Percentiles rank a stretch among this genome's conserved stretches.
phyloP scores from a whole-genome alignment of 2,113 vertebrate genomes.

The Rhegmatorhina hoffmannsi region DNA sequence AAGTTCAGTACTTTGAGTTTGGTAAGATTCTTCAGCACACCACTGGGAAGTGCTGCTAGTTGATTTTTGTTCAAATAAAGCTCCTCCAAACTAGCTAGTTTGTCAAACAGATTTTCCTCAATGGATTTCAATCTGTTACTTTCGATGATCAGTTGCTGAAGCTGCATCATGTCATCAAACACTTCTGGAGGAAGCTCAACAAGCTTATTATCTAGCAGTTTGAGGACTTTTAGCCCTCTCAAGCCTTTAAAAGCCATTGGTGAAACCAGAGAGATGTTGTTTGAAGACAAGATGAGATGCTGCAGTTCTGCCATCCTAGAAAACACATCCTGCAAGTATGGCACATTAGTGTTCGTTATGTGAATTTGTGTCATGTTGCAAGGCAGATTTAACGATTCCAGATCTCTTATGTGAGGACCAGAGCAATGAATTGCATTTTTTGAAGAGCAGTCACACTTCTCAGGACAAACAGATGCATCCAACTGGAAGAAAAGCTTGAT shows the following conservation, averaged over 20 bases:
- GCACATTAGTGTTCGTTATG: constrained; percentile 60
- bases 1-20: constrained; percentile 80
- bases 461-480: constrained; percentile 54
- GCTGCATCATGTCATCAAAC: constrained; percentile 71
- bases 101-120: constrained; percentile 69
- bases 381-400: constrained; percentile 61
- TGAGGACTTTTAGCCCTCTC: constrained; percentile 77
- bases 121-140: constrained; percentile 75
- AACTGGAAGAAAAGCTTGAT: constrained; percentile 42
- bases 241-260: constrained; percentile 78
- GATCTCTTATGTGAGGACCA: constrained; percentile 6
- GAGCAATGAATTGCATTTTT: constrained; percentile 51
- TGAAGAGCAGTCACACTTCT: constrained; percentile 54
- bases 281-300: constrained; percentile 76
- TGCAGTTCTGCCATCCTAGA: constrained; percentile 66
- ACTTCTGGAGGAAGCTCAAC: constrained; percentile 69
- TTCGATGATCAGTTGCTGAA: constrained; percentile 80
- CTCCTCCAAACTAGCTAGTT: constrained; percentile 65
- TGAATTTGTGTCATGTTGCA: constrained; percentile 65
- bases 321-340: constrained; percentile 73
- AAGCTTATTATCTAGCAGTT: constrained; percentile 78
- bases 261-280: constrained; percentile 75
- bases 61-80: constrained; percentile 82
- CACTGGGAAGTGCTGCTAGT: constrained; percentile 59
- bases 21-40: constrained; percentile 71